A percentile compares a stretch with the other conserved stretches of the same genome.
Evolutionary conservation across 1,140 invertebrate genomes (phyloP).

Genomic region (Saccostrea echinata): DNA sequence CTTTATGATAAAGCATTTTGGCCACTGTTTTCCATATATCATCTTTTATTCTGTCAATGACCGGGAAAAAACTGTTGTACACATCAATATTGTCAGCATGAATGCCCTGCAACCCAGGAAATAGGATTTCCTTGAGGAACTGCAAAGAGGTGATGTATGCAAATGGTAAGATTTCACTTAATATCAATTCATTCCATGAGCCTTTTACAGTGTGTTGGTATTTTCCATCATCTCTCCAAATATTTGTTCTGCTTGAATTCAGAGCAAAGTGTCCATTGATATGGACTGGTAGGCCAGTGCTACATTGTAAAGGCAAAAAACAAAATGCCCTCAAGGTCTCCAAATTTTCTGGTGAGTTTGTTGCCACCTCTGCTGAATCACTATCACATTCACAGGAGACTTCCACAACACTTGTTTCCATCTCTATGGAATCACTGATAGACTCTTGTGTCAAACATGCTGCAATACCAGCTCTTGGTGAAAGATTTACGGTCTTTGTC

Average conservation of each 20-base stretch:
- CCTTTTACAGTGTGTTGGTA: not conserved
- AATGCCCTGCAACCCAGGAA: not conserved
- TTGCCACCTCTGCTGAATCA: not conserved
- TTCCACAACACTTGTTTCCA: not conserved
- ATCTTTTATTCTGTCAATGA: not conserved
- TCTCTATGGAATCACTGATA: not conserved
- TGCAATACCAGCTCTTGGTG: constrained; percentile 74
- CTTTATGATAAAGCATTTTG: not conserved
- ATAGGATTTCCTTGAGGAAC: constrained; percentile 7
- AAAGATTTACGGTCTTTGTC: constrained; percentile 56
- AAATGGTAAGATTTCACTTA: constrained; percentile 64
- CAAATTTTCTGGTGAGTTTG: not conserved
- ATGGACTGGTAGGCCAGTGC: constrained; percentile 74
- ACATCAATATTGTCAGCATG: not conserved
- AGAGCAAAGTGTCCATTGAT: constrained; percentile 78
- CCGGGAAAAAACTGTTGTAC: not conserved
- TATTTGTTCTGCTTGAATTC: constrained; percentile 65
- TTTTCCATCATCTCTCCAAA: not conserved
- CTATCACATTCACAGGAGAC: not conserved
- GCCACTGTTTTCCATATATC: not conserved
- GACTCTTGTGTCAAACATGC: constrained; percentile 15
- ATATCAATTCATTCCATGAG: constrained; percentile 68
- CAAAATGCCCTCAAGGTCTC: constrained; percentile 68
- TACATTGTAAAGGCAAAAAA: constrained; percentile 73
- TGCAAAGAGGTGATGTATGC: constrained; percentile 65